These are phyloP conservation scores for Lasioglossum leucozonium DNA, from an alignment of 2,888 invertebrate species.

Conservation along the genomic window DNA sequence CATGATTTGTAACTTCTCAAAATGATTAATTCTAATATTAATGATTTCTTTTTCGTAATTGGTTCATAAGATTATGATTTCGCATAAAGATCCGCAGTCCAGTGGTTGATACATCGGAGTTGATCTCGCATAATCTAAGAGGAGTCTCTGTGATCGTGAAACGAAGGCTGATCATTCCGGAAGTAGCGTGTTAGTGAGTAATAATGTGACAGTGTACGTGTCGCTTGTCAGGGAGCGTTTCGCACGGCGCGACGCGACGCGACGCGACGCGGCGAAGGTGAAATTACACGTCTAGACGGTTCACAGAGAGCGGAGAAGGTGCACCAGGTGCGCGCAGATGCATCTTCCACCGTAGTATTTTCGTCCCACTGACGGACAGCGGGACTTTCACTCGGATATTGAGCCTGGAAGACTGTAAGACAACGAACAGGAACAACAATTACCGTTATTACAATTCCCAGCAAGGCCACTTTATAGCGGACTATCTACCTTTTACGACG, in stretches of 20 bases:
- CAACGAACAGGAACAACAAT: constrained; percentile 34
- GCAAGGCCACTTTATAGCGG: constrained; percentile 38
- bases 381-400: constrained; percentile 63
- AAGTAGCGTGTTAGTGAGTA: constrained; percentile 6
- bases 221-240: constrained; percentile 16
- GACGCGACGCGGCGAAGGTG: constrained; percentile 18
- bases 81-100: not conserved
- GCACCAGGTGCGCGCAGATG: constrained; percentile 13
- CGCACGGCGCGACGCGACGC: not conserved
- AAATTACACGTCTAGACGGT: constrained; percentile 29
- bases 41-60: not conserved
- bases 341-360: constrained; percentile 35
- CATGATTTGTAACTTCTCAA: not conserved
- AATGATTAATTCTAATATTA: too few relatives aligned
- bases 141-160: not conserved
- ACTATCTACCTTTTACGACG: constrained; percentile 30
- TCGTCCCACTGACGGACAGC: constrained; percentile 14
- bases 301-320: constrained; percentile 30
- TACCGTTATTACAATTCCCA: constrained; percentile 53
- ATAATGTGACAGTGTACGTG: not conserved
- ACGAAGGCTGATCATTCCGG: not conserved
- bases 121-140: not conserved
- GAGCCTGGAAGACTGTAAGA: constrained; percentile 33
- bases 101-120: not conserved
- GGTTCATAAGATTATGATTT: not conserved